Evolutionary conservation across 2,113 vertebrate genomes (phyloP), one percentile per base, ranked within the genome.

Genomic region (Eurypyga helias): DNA sequence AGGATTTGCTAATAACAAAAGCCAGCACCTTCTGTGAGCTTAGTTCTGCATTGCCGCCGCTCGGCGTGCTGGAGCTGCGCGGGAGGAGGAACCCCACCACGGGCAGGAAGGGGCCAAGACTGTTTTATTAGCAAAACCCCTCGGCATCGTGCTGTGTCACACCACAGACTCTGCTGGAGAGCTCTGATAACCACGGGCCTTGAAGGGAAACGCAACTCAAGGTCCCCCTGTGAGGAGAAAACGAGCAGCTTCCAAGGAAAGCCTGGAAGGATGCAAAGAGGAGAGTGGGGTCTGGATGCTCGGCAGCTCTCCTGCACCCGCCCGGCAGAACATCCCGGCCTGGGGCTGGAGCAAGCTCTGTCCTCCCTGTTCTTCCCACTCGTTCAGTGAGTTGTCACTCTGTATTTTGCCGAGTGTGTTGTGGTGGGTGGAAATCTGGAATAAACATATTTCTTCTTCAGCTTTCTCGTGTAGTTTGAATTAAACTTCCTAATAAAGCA

Each of bases 241-340:
- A 49, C 0, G 15, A 85, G 52, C 17, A 0, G 57, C 52, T 84
- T 15, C 73, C 69, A 2, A 8, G 65, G 85, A 16, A 26, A 17
- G 6, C 4, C 3, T 0, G 49, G 46, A 29, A 60, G 67, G 80
- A 16, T 1, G 24, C 1, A 0, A 7, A 11, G 58, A 34, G 31
- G 25, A 70, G 55, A 28, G 48, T 0, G 9, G 19, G 25, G 24
- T 14, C 60, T 1, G 51, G 36, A 4, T 0, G 0, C 10, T 0
- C 1, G 18, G 51, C 41, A 9, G 62, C 4, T 51, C 51, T 34
- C 31, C 69, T 31, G 65, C 21, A 10, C 6, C 34, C 13, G 10
- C 9, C 24, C 48, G 54, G 55, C 51, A 70, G 41, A n/a, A 26
- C 25, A 7, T 31, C 46, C 46, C 28, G 46, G 21, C 19, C 25